Base-by-base conservation (phyloP, 2,888 invertebrate genomes). In the Stegophylla sp. region DNA sequence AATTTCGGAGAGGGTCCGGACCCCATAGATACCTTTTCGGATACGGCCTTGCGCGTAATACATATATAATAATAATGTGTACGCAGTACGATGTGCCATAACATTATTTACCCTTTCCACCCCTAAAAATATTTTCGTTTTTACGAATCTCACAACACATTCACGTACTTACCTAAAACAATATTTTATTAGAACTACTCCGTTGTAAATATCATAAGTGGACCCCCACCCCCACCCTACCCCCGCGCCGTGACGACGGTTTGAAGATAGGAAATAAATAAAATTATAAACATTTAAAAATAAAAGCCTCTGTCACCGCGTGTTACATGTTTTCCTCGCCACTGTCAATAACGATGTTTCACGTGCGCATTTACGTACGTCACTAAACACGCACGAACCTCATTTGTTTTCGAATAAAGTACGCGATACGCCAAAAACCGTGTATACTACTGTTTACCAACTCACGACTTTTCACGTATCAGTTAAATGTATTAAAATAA, bases 351-450 rank as follows among this genome's bases (percentile, higher is more conserved):
- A 66, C 66, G 23, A 26, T 5, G 45, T 23, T 45, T 43, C 66
- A 45, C 23, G 23, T 45, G 23, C 23, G 23, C 20, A 15, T 66
- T 45, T 23, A 20, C 5, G 26, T 5, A 61, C 17, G 34, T 15
- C 17, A 28, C 13, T 13, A 45, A 15, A 45, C 45, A 66, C 66
- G 66, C 66, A 66, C 66, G 23, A 53, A 67, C 45, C 67, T 67
- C 67, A 15, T 67, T 66, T 66, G 23, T 69, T 53, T 69, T 69
- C 51, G 15, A 69, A 69, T 69, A 53, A 67, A 67, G 45, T 67
- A 67, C 17, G n/a, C n/a, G 45, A 43, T 45, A 67, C 67, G 67
- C 26, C 0, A 23, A 56, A 56, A 56, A 56, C 20, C 20, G 10
- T 56, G 20, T 2, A 1, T 56, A 56, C 51, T n/a, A 23, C 56